Percentiles rank a stretch among this genome's conserved stretches.
phyloP scores from a whole-genome alignment of 2,113 vertebrate genomes.

The Calonectris borealis region DNA sequence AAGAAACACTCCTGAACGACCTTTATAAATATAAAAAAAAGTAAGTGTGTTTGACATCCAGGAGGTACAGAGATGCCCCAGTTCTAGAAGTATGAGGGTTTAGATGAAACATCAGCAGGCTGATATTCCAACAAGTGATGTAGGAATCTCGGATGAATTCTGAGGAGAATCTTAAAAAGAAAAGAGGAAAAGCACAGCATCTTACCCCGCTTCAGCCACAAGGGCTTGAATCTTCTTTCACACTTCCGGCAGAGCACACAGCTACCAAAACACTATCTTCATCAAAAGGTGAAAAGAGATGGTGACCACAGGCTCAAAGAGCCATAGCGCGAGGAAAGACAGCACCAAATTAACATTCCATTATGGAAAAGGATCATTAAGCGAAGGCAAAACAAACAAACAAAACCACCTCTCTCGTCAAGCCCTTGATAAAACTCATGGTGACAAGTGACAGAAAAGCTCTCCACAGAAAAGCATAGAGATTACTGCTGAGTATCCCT shows the following conservation, averaged over 20 bases:
- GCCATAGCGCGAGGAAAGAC: background rate
- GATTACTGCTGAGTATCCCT: background rate
- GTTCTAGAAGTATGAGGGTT: background rate
- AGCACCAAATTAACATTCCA: background rate
- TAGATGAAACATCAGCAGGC: background rate
- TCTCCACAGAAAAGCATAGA: background rate
- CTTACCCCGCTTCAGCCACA: background rate
- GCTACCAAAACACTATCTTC: background rate
- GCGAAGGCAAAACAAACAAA: background rate
- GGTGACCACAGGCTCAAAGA: background rate
- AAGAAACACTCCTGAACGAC: background rate
- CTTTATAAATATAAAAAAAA: background rate
- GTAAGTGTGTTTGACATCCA: background rate
- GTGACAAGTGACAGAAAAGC: background rate
- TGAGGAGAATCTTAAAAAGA: background rate
- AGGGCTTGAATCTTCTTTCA: background rate
- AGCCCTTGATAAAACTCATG: background rate
- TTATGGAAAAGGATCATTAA: background rate
- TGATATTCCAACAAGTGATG: background rate
- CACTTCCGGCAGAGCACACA: background rate
- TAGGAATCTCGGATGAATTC: background rate
- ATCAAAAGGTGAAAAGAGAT: background rate
- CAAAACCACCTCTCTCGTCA: background rate
- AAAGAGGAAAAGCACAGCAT: background rate
- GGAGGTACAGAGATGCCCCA: background rate